Evolutionary conservation across 1,140 invertebrate species (phyloP).

Genomic region (Mactra quadrangularis): DNA sequence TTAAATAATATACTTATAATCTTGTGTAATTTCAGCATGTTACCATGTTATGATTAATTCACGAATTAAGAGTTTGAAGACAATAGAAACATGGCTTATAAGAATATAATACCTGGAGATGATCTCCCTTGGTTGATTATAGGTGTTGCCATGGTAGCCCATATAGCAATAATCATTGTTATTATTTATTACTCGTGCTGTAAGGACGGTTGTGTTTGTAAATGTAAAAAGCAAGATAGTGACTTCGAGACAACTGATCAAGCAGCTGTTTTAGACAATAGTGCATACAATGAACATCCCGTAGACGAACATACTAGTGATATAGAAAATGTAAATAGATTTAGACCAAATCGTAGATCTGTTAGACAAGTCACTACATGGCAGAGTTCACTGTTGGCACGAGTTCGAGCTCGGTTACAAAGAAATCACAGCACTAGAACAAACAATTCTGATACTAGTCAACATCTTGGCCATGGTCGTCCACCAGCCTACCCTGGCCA

Average conservation of each 20-base stretch:
- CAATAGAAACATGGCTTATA: too few relatives aligned
- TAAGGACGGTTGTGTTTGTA: slow-evolving; percentile 23
- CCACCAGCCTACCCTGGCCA: slow-evolving; percentile 15
- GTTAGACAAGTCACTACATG: slow-evolving; percentile 9
- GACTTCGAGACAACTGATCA: slow-evolving; percentile 10
- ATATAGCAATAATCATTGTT: slow-evolving; percentile 9
- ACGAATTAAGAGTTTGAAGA: too few relatives aligned
- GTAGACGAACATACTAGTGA: not conserved
- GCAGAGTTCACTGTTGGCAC: slow-evolving; percentile 10
- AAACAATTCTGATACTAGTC: not conserved
- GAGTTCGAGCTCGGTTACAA: not conserved
- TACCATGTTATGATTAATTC: too few relatives aligned
- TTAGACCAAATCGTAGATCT: too few relatives aligned
- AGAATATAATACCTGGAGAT: too few relatives aligned
- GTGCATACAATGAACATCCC: not conserved
- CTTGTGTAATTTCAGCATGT: too few relatives aligned
- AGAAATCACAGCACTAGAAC: not conserved
- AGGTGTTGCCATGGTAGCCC: slow-evolving; percentile 4
- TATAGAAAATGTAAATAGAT: not conserved
- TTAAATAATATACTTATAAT: too few relatives aligned
- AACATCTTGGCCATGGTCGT: not conserved
- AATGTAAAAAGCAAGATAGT: slow-evolving; percentile 12
- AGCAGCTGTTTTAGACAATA: not conserved
- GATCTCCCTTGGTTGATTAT: not conserved
- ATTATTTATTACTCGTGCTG: slow-evolving; percentile 44